Evolutionary conservation across 2,888 invertebrate species (phyloP).

Genomic region (Hoplodrina blanda): DNA sequence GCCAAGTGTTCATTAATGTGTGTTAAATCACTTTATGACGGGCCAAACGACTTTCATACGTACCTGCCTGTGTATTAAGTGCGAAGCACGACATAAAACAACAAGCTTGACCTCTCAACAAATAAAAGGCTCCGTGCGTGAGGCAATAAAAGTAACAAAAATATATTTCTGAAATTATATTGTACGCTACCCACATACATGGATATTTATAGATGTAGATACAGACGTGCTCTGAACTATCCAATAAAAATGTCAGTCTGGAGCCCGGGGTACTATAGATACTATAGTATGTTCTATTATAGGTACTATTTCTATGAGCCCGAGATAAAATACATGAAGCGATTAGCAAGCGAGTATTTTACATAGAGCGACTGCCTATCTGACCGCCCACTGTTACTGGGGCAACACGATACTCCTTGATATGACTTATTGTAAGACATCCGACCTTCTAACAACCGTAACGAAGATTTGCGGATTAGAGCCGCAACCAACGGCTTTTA

Average conservation of each 20-base stretch:
- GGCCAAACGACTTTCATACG: conserved; percentile 44
- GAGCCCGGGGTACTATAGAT: not conserved
- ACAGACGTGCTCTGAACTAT: not conserved
- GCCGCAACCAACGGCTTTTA: too few relatives aligned
- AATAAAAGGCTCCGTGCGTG: conserved; percentile 36
- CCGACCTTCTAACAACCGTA: too few relatives aligned
- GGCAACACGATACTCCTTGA: too few relatives aligned
- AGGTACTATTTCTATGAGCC: too few relatives aligned
- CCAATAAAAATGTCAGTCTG: not conserved
- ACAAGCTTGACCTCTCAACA: conserved; percentile 53
- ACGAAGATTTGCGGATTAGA: too few relatives aligned
- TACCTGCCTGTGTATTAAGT: conserved; percentile 50
- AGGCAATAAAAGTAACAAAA: conserved; percentile 55
- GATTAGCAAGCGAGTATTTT: too few relatives aligned
- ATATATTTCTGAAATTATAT: conserved; percentile 35
- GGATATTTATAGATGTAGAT: not conserved
- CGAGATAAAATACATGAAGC: too few relatives aligned
- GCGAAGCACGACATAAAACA: conserved; percentile 48
- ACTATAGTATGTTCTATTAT: not conserved
- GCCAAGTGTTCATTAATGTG: conserved; percentile 55
- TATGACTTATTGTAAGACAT: too few relatives aligned
- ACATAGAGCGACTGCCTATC: too few relatives aligned
- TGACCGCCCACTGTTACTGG: too few relatives aligned
- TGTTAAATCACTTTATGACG: conserved; percentile 53
- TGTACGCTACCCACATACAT: conserved; percentile 9